A percentile compares a stretch with the other conserved stretches of the same genome.
Evolutionary conservation across 2,113 vertebrate genomes (phyloP).

Genomic region (Tychaedon coryphoeus): DNA sequence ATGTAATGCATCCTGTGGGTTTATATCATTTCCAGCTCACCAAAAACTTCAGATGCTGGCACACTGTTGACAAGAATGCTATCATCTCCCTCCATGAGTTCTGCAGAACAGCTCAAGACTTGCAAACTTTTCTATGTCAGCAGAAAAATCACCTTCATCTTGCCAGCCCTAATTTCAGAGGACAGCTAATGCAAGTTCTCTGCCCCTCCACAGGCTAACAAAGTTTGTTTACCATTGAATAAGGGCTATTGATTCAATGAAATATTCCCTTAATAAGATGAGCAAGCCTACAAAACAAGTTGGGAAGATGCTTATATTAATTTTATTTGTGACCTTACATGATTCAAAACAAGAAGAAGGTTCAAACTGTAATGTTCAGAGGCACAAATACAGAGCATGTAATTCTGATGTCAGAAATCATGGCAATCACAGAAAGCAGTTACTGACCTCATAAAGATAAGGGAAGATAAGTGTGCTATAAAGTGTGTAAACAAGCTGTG

Average conservation of each 20-base stretch:
- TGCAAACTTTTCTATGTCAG: neutral
- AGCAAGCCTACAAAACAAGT: neutral
- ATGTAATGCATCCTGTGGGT: neutral
- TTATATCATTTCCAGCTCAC: neutral
- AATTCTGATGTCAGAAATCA: neutral
- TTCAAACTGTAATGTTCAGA: neutral
- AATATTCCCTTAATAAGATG: neutral
- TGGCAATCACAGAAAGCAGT: neutral
- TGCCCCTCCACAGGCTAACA: neutral
- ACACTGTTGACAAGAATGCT: neutral
- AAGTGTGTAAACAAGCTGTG: neutral
- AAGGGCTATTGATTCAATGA: neutral
- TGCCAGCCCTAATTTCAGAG: neutral
- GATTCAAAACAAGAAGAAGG: neutral
- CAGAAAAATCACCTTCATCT: neutral
- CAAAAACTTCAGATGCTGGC: neutral
- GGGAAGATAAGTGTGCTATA: neutral
- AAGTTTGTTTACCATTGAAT: neutral
- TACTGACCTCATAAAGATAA: neutral
- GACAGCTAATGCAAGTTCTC: neutral
- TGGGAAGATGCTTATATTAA: neutral
- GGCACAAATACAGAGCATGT: neutral
- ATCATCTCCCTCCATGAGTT: neutral
- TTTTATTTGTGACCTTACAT: neutral
- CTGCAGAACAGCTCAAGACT: neutral